Percentiles rank a stretch among this genome's conserved stretches.
These are phyloP conservation scores for Xenops minutus DNA, from an alignment of 2,797 vertebrate genomes.

Conservation along the genomic window DNA sequence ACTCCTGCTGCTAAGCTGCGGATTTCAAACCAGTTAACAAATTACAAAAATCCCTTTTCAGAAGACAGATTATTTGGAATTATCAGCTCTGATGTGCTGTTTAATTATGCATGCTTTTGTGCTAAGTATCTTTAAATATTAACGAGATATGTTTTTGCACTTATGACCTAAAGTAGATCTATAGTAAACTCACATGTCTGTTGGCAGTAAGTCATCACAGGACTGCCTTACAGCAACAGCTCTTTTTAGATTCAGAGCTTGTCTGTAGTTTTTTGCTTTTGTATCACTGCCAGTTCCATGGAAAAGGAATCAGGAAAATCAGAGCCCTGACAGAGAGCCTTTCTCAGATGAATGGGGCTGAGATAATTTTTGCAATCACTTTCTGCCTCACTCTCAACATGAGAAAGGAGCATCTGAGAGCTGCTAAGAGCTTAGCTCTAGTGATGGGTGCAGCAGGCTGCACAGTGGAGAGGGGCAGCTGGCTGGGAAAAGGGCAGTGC, in stretches of 20 bases:
- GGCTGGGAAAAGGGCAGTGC: neutral
- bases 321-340: neutral
- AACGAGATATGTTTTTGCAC: slow-evolving; percentile 68
- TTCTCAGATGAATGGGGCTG: neutral
- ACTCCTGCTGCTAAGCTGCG: slow-evolving; percentile 40
- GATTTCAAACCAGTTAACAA: slow-evolving; percentile 74
- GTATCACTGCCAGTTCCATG: neutral
- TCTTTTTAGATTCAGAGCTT: neutral
- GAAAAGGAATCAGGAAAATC: slow-evolving; percentile 17
- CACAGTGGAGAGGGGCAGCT: accelerated
- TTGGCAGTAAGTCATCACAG: slow-evolving; percentile 32
- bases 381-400: neutral
- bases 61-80: slow-evolving; percentile 73
- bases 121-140: slow-evolving; percentile 77
- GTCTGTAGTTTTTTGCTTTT: neutral
- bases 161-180: slow-evolving; percentile 63
- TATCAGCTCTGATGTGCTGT: slow-evolving; percentile 63
- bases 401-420: neutral
- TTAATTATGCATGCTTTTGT: slow-evolving; percentile 78
- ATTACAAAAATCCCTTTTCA: slow-evolving; percentile 71
- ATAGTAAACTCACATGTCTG: slow-evolving; percentile 43
- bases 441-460: neutral
- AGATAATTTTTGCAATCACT: neutral
- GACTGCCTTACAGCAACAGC: neutral
- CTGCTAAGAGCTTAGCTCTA: neutral